These are phyloP conservation scores for Conus betulinus DNA, from an alignment of 1,140 invertebrate species.

Conservation along the genomic window DNA sequence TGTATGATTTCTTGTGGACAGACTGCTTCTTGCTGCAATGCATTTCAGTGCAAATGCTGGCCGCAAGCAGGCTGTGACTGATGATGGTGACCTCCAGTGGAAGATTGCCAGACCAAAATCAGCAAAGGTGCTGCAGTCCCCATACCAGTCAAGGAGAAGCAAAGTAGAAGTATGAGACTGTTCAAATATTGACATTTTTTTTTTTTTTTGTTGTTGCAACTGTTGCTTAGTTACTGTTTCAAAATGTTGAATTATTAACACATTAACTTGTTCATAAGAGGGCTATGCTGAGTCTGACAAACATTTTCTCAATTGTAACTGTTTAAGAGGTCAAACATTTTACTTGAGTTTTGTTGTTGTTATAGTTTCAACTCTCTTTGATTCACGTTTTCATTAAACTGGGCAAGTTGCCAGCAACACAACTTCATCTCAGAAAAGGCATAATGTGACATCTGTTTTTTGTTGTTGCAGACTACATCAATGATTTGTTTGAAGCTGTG, in stretches of 20 bases:
- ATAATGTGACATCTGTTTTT: background rate
- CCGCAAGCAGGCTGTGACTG: slow-evolving; percentile 27
- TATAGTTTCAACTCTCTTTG: no score
- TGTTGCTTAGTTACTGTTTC: background rate
- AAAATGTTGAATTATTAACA: background rate
- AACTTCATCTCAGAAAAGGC: no score
- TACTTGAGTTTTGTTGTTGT: background rate
- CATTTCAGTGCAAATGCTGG: slow-evolving; percentile 41
- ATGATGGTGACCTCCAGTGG: slow-evolving; percentile 21
- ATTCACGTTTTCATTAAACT: no score
- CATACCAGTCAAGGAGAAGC: background rate
- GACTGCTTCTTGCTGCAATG: slow-evolving; percentile 39
- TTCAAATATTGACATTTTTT: background rate
- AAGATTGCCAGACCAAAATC: slow-evolving; percentile 30
- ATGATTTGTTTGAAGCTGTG: background rate
- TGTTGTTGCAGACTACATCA: background rate
- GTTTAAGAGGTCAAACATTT: background rate
- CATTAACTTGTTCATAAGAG: background rate
- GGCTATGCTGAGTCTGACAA: no score
- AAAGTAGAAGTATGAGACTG: background rate
- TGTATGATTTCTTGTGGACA: background rate
- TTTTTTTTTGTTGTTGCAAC: background rate
- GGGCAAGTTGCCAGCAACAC: no score
- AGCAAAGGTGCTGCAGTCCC: slow-evolving; percentile 1
- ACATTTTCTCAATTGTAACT: no score